Percentiles rank a stretch among this genome's conserved stretches.
These are phyloP conservation scores for Bradypus variegatus DNA, from an alignment of 2,797 vertebrate genomes.

Conservation along the genomic window DNA sequence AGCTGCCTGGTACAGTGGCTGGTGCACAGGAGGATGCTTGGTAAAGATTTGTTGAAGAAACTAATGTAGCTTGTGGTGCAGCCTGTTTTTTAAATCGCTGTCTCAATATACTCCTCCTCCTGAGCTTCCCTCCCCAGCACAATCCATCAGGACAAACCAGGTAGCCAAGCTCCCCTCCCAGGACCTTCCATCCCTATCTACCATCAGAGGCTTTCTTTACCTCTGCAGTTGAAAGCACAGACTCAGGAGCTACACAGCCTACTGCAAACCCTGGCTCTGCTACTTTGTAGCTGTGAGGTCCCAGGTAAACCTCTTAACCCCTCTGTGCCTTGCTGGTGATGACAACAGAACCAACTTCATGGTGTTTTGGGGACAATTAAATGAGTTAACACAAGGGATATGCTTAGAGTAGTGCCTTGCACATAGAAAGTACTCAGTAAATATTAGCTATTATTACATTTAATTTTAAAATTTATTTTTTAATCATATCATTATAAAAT, in stretches of 20 bases:
- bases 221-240: background rate
- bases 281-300: background rate
- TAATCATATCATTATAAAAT: background rate
- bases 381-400: background rate
- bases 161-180: background rate
- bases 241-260: accelerated
- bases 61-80: background rate
- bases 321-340: background rate
- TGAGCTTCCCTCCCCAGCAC: background rate
- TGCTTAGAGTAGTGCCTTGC: background rate
- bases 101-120: background rate
- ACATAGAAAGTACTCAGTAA: background rate
- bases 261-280: background rate
- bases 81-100: background rate
- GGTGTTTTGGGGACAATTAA: background rate
- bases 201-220: background rate
- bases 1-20: background rate
- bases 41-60: background rate
- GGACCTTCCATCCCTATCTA: background rate
- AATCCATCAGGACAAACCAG: background rate
- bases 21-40: background rate
- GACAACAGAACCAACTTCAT: background rate
- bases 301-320: background rate
- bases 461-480: background rate
- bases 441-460: background rate